Base-by-base conservation (phyloP, 2,888 invertebrate genomes). In the Rhaphigaster nebulosa region DNA sequence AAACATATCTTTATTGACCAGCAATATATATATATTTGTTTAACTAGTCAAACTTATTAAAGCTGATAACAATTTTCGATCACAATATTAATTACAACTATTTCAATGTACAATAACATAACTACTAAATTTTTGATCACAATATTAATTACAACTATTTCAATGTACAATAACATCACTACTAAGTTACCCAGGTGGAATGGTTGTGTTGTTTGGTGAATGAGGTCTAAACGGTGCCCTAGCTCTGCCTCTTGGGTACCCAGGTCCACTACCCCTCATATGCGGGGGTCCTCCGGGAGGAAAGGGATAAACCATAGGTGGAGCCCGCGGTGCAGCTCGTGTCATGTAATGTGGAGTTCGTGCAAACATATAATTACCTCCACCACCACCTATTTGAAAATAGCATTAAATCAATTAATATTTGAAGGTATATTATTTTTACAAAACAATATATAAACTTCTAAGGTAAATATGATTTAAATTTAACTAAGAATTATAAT, bases 321-420 rank as follows among this genome's bases (percentile, higher is more conserved):
- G 84, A 54, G 10, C 90, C 13, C 90, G 54, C n/a, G 84, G 88
- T 13, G 84, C 29, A 50, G 45, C 89, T 26, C 89, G n/a, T 20
- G 56, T 50, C 90, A 80, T 76, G 54, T 56, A 87, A 45, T 90
- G 87, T 12, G 90, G 90, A 50, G 38, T 41, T 15, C 89, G 50
- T 3, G 70, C 12, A 76, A 91, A 92, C 92, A 92, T 90, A 52
- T 87, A 91, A 65, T 91, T 91, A 56, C 91, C 91, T 29, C 89
- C 89, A 15, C 76, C 87, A 70, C 56, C 60, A 34, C 60, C 70
- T 80, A 23, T 15, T n/a, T 20, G 2, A 88, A 89, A 70, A 76
- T 20, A 70, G 15, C 45, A 76, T 52, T 45, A 60, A 20, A 65
- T 89, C 6, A 34, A 89, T 50, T 34, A 76, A 54, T 45, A 6